Percentiles rank a stretch among this genome's conserved stretches.
Evolutionary conservation across 2,113 vertebrate species (phyloP).

Genomic region (Damaliscus lunatus): DNA sequence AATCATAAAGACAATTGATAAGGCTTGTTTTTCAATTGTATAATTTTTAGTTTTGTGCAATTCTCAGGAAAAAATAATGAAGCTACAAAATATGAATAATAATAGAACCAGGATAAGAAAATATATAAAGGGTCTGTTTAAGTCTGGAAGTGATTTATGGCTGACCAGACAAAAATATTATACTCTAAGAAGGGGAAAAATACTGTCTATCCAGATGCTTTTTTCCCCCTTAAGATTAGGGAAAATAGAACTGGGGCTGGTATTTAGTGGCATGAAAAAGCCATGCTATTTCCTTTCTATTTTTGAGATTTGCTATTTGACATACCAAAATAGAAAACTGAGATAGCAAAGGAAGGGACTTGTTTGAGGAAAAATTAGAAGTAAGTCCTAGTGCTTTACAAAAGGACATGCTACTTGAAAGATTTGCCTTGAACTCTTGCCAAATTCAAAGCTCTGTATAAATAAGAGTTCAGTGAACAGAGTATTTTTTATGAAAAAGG

Average conservation of each 20-base stretch:
- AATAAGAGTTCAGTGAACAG: not conserved
- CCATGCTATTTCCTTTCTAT: conserved; percentile 24
- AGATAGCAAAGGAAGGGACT: not conserved
- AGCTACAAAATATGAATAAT: not conserved
- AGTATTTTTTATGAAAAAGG: not conserved
- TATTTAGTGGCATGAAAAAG: conserved; percentile 23
- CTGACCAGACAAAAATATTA: not conserved
- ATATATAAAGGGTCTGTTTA: not conserved
- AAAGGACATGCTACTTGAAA: not conserved
- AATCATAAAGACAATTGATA: not conserved
- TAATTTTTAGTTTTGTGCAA: not conserved
- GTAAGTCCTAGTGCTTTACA: conserved; percentile 43
- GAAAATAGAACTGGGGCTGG: not conserved
- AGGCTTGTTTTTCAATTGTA: not conserved
- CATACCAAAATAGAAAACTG: conserved; percentile 27
- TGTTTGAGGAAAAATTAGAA: conserved; percentile 41
- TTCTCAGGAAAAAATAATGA: not conserved
- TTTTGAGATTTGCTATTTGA: conserved; percentile 50
- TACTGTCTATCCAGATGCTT: not conserved
- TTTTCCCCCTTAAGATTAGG: not conserved
- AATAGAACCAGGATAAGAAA: not conserved
- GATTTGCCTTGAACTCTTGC: not conserved
- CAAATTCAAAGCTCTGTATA: not conserved
- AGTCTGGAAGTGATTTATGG: not conserved
- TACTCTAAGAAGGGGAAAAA: not conserved